These are phyloP conservation scores for Epizoanthus ramosus DNA, from an alignment of 92 coral and sea anemone species.

Conservation along the genomic window DNA sequence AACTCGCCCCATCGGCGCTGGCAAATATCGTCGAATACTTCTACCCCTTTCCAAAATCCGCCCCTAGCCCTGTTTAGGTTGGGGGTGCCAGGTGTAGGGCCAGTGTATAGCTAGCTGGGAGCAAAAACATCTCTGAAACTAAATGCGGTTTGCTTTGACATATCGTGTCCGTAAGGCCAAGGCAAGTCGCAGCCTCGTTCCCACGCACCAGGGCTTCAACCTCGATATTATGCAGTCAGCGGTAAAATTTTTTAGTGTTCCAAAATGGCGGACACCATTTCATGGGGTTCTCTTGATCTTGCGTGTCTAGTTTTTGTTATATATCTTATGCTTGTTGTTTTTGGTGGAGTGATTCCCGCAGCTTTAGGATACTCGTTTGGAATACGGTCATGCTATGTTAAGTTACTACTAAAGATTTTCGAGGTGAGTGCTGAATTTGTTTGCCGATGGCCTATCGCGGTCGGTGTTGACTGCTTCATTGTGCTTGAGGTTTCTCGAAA, in stretches of 20 bases:
- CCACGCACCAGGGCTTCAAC: neutral
- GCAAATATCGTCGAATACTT: too few relatives aligned
- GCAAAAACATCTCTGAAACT: too few relatives aligned
- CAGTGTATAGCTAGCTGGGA: too few relatives aligned
- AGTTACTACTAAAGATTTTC: conserved; percentile 32
- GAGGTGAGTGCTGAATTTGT: conserved; percentile 10
- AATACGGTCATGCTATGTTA: conserved; percentile 20
- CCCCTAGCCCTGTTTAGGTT: too few relatives aligned
- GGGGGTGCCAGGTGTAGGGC: too few relatives aligned
- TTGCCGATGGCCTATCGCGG: neutral
- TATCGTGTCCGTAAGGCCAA: too few relatives aligned
- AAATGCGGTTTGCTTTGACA: too few relatives aligned
- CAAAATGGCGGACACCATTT: conserved; percentile 32
- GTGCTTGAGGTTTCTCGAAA: neutral
- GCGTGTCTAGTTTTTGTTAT: conserved; percentile 23
- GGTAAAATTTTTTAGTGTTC: conserved; percentile 4
- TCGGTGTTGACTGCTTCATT: too few relatives aligned
- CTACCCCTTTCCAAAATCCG: too few relatives aligned
- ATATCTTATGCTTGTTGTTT: conserved; percentile 1
- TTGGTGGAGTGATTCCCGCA: conserved; percentile 34
- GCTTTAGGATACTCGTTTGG: conserved; percentile 40
- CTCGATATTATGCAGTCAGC: conserved; percentile 9
- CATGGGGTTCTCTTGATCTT: neutral
- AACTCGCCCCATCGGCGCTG: too few relatives aligned
- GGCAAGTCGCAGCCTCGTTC: too few relatives aligned